phyloP scores from a whole-genome alignment of 2,888 invertebrate genomes.

The Epirrhoe alternata region DNA sequence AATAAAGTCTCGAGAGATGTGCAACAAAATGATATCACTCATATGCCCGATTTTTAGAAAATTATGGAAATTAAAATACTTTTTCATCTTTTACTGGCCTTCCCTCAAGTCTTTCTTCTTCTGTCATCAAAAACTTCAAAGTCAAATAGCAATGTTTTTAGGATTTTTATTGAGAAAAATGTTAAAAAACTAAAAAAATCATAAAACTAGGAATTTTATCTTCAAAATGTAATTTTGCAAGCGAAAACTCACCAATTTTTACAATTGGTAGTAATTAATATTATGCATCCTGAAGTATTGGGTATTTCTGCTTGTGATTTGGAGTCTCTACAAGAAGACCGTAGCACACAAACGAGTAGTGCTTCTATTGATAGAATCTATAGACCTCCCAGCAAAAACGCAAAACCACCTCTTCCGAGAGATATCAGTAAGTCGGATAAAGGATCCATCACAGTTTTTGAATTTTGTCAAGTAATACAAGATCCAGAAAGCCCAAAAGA shows the following conservation, averaged over 20 bases:
- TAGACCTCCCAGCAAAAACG: constrained; percentile 7
- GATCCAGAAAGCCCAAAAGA: constrained; percentile 48
- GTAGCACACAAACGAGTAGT: constrained; percentile 54
- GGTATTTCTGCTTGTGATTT: constrained; percentile 41
- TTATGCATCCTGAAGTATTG: constrained; percentile 55
- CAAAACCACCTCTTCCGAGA: constrained; percentile 39
- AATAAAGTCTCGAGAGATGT: no score
- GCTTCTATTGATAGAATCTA: constrained; percentile 17
- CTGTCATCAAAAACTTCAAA: constrained; percentile 7
- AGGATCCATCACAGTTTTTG: constrained; percentile 48
- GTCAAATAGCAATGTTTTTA: constrained; percentile 8
- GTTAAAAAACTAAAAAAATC: constrained; percentile 1
- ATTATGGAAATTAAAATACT: no score
- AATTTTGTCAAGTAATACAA: constrained; percentile 52
- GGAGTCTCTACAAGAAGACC: constrained; percentile 44
- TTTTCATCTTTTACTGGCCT: no score
- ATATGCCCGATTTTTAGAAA: no score
- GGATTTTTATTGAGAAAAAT: constrained; percentile 7
- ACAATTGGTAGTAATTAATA: constrained; percentile 35
- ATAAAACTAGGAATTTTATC: neutral
- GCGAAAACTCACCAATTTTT: constrained; percentile 2
- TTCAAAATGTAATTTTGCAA: constrained; percentile 22
- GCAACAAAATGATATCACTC: no score
- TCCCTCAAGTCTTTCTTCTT: neutral
- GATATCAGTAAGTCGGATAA: constrained; percentile 41